Percentiles rank a stretch among this genome's conserved stretches.
Conservation (phyloP, 2,888 invertebrate genomes). For the Eristalis tenax region DNA sequence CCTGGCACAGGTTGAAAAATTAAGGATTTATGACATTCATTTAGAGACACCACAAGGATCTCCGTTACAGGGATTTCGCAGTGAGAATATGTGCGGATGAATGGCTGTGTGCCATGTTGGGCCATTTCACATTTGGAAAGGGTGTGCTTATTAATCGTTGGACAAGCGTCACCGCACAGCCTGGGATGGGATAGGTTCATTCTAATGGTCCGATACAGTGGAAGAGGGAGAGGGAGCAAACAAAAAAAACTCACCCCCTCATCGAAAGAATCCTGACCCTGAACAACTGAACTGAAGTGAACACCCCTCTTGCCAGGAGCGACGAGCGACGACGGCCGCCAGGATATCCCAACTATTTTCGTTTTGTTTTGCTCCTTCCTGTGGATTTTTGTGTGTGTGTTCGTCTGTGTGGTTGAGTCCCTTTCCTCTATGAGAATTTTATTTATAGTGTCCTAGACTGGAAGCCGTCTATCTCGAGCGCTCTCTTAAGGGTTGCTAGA, state of each 20-base stretch:
- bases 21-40: slow-evolving; percentile 48
- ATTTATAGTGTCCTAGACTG: slow-evolving; percentile 64
- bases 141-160: slow-evolving; percentile 47
- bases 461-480: slow-evolving; percentile 10
- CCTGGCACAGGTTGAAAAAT: not conserved
- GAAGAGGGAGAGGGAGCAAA: not conserved
- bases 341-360: not conserved
- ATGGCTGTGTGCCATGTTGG: not conserved
- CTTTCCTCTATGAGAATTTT: slow-evolving; percentile 59
- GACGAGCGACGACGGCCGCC: not conserved
- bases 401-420: slow-evolving; percentile 13
- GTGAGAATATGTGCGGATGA: slow-evolving; percentile 5
- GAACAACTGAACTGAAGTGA: slow-evolving; percentile 32
- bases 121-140: slow-evolving; percentile 11
- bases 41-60: slow-evolving; percentile 29
- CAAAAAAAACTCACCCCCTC: slow-evolving; percentile 49
- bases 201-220: slow-evolving; percentile 14
- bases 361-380: slow-evolving; percentile 50
- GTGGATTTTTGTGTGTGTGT: slow-evolving; percentile 2
- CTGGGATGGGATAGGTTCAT: not conserved
- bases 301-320: not conserved
- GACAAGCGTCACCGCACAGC: not conserved
- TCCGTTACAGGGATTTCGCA: not conserved
- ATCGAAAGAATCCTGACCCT: slow-evolving; percentile 54
- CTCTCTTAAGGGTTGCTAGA: slow-evolving; percentile 20